Evolutionary conservation across 2,113 vertebrate species (phyloP), one percentile per base, ranked within the genome.

Genomic region (Corythaeola cristata): DNA sequence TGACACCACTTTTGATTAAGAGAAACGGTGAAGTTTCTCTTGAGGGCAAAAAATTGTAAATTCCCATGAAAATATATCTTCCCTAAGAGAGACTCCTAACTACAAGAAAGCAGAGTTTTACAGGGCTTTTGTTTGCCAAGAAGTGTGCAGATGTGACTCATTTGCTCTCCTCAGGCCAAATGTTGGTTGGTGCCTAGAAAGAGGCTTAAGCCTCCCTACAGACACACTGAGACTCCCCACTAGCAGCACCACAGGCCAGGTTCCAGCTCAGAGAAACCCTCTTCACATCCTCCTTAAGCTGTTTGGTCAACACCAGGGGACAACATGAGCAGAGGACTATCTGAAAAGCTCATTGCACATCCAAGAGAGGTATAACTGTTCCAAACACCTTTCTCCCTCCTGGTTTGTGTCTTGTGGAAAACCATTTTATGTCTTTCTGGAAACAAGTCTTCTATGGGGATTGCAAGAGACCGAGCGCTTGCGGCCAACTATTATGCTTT

Each of bases 41-140:
- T 11, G 8, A 89, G 89, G 95, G 91, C 74, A 96, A 94, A 97
- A 92, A 95, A 87, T 50, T 94, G 62, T 93, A 95, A 93, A 96
- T 93, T 96, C 91, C 63, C 91, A 72, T 95, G 90, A 95, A 97
- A 95, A 95, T 96, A 72, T 77, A 92, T 94, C 87, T 97, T 94
- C 86, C 55, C 35, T 78, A 47, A 89, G 77, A 97, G 83, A 93
- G 94, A 87, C 49, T 92, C 69, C 69, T 84, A 88, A 72, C 68
- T 75, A 83, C 75, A 80, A 92, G 77, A 84, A 78, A 78, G 53
- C 8, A 90, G 85, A 88, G 69, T 90, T 97, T 92, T 97, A 97
- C 68, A 21, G 85, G 63, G 41, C 26, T 81, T 72, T 86, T 91
- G 12, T 73, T 89, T 28, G 73, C 92, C 93, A 95, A 60, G 56